Evolutionary conservation across 2,888 invertebrate species (phyloP), one percentile per base, ranked within the genome.

Genomic region (Drosophila birchii): DNA sequence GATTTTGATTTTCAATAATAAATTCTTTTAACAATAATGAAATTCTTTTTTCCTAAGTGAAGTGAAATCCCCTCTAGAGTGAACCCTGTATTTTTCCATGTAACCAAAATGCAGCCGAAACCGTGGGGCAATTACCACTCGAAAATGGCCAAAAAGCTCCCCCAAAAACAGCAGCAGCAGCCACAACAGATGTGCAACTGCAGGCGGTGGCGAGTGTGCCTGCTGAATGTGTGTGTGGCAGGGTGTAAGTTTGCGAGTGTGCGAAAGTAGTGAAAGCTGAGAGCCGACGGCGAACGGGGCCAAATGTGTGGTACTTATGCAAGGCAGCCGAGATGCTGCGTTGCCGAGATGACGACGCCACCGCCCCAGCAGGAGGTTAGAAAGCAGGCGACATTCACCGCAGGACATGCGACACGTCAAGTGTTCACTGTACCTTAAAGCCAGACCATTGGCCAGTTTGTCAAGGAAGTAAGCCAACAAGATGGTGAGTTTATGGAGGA

Each of bases 331-430:
- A 54, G 53, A 57, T 64, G 72, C 64, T 74, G 72, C 45, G 45
- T 5, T 45, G 72, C 64, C 72, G 72, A 61, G 72, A 61, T 34
- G 60, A 36, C 54, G 54, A 69, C 47, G 81, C 71, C 84, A 66
- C 81, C 73, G 73, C 71, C 81, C 79, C 76, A 78, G 56, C 73
- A 79, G 76, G 81, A 75, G 74, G 81, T 75, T 69, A 78, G 79
- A 77, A 72, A 75, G 77, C 72, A 78, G 67, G 66, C 68, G 70
- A 62, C 71, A 70, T 51, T 77, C 49, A 63, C 57, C 67, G 61
- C 70, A 81, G 75, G 72, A 70, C 63, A 54, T 63, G 78, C 78
- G 73, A 74, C 66, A 70, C 70, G 72, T 73, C 78, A 64, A 78
- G 69, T 69, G 41, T 73, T 59, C 49, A 66, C 74, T 59, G 66